Percentiles rank a stretch among this genome's conserved stretches.
Evolutionary conservation across 1,140 invertebrate species (phyloP).

Genomic region (Portunus trituberculatus): DNA sequence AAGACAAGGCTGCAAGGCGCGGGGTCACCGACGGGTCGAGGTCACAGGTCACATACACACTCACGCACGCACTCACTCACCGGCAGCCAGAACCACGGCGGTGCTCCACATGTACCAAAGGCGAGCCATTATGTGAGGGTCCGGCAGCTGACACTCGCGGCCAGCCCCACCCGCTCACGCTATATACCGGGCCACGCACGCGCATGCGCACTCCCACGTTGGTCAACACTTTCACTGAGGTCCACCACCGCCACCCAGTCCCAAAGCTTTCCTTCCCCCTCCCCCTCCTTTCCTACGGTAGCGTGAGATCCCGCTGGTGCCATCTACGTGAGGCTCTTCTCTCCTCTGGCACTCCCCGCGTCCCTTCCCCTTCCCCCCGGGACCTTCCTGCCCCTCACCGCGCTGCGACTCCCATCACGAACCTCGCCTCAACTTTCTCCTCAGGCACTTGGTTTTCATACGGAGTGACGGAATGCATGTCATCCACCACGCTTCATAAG

Average conservation of each 20-base stretch:
- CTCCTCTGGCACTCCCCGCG: background rate
- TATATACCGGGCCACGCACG: constrained; percentile 57
- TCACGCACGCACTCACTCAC: constrained; percentile 41
- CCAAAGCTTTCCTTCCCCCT: background rate
- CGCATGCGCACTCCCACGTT: constrained; percentile 28
- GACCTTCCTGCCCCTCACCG: background rate
- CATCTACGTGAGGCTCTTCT: background rate
- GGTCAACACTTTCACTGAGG: constrained; percentile 61
- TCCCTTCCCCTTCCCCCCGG: background rate
- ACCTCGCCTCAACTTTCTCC: background rate
- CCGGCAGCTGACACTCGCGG: constrained; percentile 33
- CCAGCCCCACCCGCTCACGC: constrained; percentile 35
- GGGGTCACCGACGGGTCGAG: background rate
- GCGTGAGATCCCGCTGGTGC: background rate
- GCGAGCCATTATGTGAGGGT: constrained; percentile 56
- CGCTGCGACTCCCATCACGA: constrained; percentile 7
- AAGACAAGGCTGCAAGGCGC: background rate
- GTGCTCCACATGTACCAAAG: constrained; percentile 31
- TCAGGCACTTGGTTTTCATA: background rate
- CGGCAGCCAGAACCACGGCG: constrained; percentile 16
- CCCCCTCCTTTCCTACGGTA: background rate
- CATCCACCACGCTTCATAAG: background rate
- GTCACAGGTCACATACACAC: background rate
- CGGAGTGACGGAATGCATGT: background rate
- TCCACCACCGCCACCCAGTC: constrained; percentile 24